A percentile compares a stretch with the other conserved stretches of the same genome.
Conservation (phyloP, 1,140 invertebrate genomes). For the Tetramorium simillimum region DNA sequence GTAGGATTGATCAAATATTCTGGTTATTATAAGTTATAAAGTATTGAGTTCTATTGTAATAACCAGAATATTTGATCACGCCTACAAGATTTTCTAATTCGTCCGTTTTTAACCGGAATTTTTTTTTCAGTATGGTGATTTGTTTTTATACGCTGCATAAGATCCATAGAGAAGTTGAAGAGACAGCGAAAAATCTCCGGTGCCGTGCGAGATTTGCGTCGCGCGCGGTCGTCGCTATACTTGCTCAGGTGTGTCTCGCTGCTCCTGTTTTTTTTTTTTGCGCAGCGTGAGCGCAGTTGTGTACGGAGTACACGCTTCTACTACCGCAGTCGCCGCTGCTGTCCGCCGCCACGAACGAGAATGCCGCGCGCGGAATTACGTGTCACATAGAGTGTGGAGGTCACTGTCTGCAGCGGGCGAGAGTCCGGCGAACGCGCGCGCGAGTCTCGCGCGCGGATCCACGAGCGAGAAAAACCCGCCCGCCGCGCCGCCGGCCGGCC, state of each 20-base stretch:
- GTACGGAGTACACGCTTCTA: neutral
- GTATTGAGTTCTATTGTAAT: too few relatives aligned
- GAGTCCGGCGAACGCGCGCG: neutral
- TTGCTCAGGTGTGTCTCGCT: constrained; percentile 58
- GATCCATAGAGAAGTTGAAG: neutral
- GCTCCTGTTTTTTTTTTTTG: constrained; percentile 20
- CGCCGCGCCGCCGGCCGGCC: neutral
- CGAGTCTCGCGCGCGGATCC: neutral
- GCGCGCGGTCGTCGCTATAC: neutral
- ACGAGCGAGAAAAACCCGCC: neutral
- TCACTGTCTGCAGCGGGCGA: constrained; percentile 29
- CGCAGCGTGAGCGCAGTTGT: constrained; percentile 27
- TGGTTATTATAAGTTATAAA: too few relatives aligned
- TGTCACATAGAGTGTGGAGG: constrained; percentile 59
- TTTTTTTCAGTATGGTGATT: too few relatives aligned
- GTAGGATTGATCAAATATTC: too few relatives aligned
- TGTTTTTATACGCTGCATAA: neutral
- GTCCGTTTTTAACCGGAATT: too few relatives aligned
- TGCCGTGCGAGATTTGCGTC: neutral
- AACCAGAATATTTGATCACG: too few relatives aligned
- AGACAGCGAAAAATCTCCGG: neutral
- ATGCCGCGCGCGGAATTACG: constrained; percentile 37
- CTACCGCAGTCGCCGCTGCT: neutral
- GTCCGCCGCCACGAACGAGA: constrained; percentile 18
- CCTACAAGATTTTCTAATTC: too few relatives aligned